Conservation (phyloP, 1,140 invertebrate genomes). For the Zaprionus vittiger region DNA sequence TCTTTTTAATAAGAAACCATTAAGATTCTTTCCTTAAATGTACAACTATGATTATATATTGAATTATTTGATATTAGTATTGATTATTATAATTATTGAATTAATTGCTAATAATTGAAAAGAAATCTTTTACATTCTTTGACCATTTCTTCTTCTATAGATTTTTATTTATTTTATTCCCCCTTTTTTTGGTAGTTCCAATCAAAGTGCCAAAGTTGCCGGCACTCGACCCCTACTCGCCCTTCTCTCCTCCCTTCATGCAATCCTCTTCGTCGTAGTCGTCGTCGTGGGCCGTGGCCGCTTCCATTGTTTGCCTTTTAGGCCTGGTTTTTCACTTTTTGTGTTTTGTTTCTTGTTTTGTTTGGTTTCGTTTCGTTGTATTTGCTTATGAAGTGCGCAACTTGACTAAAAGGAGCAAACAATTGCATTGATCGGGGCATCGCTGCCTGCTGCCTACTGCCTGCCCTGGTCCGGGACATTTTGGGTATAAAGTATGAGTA, state of each 20-base stretch:
- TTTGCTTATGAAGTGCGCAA: slow-evolving; percentile 83
- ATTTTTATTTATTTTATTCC: slow-evolving; percentile 29
- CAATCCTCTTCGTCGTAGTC: background rate
- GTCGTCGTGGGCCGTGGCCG: slow-evolving; percentile 50
- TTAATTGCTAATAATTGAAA: background rate
- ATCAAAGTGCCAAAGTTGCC: slow-evolving; percentile 74
- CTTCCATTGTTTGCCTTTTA: slow-evolving; percentile 79
- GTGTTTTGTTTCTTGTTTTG: slow-evolving; percentile 18
- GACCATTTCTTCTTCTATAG: background rate
- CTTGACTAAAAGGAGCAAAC: slow-evolving; percentile 83
- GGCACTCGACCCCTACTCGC: slow-evolving; percentile 14
- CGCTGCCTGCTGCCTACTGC: background rate
- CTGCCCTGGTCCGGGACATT: slow-evolving; percentile 41
- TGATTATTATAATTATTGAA: background rate
- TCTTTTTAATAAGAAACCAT: background rate
- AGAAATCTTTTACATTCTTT: background rate
- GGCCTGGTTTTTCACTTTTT: slow-evolving; percentile 46
- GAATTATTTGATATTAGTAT: background rate
- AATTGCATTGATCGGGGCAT: slow-evolving; percentile 76
- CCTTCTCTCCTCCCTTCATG: background rate
- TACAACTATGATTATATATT: background rate
- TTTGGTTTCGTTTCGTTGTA: slow-evolving; percentile 57
- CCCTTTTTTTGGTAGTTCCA: slow-evolving; percentile 62
- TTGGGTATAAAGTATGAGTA: slow-evolving; percentile 82
- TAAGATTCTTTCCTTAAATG: background rate